Evolutionary conservation across 2,888 invertebrate species (phyloP), one percentile per base, ranked within the genome.

Genomic region (Brassicogethes aeneus): DNA sequence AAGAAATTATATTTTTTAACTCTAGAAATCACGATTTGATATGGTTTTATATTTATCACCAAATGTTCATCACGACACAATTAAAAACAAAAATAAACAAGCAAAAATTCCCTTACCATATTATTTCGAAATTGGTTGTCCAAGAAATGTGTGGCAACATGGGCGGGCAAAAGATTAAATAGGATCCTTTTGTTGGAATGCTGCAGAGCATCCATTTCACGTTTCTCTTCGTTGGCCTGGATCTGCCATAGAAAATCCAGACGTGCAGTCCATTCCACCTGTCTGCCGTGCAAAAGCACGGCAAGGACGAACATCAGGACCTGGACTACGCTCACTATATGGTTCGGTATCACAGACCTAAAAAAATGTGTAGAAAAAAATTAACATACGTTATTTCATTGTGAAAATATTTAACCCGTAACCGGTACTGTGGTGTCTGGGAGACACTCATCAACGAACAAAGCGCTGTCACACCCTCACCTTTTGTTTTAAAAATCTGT

Each of bases 161-260:
- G 92, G 39, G 89, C 84, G 16, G 93, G 93, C 41, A 93, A 73
- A 50, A 93, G 73, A 70, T 93, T 93, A 70, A 89, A 90, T 40
- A 93, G 69, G 58, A 93, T 91, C 59, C 89, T 74, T 65, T 84
- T 79, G 66, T 92, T 93, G 51, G 88, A 89, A 72, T 85, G 83
- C 74, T 86, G 92, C 47, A 93, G 66, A n/a, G 90, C 87, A 55
- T 88, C 88, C 91, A 93, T 91, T 65, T 91, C 92, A 39, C 84
- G 76, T 66, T 91, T 91, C 70, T 93, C 92, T 61, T 92, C 90
- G 38, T 87, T 79, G 2, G 91, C 91, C 73, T 91, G 85, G 49
- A 84, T 73, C 65, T 86, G 85, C 85, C 85, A 86, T 16, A 86
- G 71, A 64, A 86, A 86, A 70, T 86, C 85, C 34, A 86, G 71